A percentile compares a stretch with the other conserved stretches of the same genome.
Evolutionary conservation across 2,888 invertebrate genomes (phyloP).

Genomic region (Phlogophora meticulosa): DNA sequence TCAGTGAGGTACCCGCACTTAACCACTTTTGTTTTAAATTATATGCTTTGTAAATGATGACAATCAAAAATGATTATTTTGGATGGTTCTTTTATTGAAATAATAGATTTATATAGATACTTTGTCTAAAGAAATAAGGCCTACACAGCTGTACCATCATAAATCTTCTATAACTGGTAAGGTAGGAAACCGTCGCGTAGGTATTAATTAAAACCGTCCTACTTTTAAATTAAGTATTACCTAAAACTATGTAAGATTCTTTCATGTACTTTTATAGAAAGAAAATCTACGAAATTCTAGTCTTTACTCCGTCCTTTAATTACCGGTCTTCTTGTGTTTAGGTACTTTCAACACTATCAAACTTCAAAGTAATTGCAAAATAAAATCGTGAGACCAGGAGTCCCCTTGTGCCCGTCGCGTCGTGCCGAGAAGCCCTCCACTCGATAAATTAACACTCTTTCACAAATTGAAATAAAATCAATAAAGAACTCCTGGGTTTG

Average conservation of each 20-base stretch:
- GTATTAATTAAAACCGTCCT: background rate
- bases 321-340: background rate
- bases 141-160: too few relatives aligned
- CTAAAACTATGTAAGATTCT: background rate
- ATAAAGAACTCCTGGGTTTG: conserved; percentile 9
- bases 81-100: too few relatives aligned
- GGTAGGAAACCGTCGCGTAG: too few relatives aligned
- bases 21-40: too few relatives aligned
- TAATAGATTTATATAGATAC: too few relatives aligned
- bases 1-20: too few relatives aligned
- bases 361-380: conserved; percentile 34
- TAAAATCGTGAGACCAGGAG: background rate
- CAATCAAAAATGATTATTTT: too few relatives aligned
- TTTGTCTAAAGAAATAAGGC: too few relatives aligned
- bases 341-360: conserved; percentile 21
- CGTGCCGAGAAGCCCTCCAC: conserved; percentile 19
- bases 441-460: conserved; percentile 32
- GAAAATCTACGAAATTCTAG: background rate
- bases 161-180: too few relatives aligned
- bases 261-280: background rate
- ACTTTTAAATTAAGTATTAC: background rate
- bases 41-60: too few relatives aligned
- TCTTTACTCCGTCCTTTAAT: conserved; percentile 6
- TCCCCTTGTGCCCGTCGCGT: background rate
- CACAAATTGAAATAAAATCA: conserved; percentile 44